Base-by-base conservation (phyloP, 1,140 invertebrate species). In the Spodoptera frugiperda region DNA sequence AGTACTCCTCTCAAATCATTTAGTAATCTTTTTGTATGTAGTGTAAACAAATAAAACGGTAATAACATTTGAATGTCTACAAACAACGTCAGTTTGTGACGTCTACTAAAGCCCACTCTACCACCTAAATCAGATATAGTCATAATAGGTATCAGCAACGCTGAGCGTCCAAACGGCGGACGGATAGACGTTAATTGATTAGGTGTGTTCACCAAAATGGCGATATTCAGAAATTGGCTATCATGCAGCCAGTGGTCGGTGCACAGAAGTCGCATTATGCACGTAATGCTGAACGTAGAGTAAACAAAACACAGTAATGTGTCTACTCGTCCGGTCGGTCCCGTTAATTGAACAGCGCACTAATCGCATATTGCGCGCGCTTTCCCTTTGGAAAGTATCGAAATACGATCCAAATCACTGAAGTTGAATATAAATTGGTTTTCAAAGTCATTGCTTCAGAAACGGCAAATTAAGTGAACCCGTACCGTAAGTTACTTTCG, bases 371-470 rank as follows among this genome's bases (percentile, higher is more conserved):
- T 85, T 85, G 84, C 85, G 67, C 79, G 67, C 88, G 84, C 91
- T 91, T 93, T 93, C 90, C 87, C 85, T 91, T 91, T 89, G 84
- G 88, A 92, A 93, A 93, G 87, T 86, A 88, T 81, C 78, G 78
- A 86, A 86, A 83, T 73, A 79, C 76, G 70, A 72, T 73, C 57
- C 68, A 57, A 55, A 68, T 68, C 74, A 54, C 25, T 57, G 61
- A 76, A 67, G 39, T 76, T 54, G 61, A 53, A 55, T 68, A 53
- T 67, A 21, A 65, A 76, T 68, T 55, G 51, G 57, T 76, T 76
- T 76, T 39, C 59, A 55, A 65, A 75, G 71, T 73, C 71, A 73
- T 55, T 68, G 65, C 48, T 53, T 68, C 48, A 53, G 48, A 53
- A 67, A 67, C 59, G 15, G 63, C 44, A 44, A 67, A 67, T 67